phyloP scores from a whole-genome alignment of 1,140 invertebrate species.

The Bombus balteatus region DNA sequence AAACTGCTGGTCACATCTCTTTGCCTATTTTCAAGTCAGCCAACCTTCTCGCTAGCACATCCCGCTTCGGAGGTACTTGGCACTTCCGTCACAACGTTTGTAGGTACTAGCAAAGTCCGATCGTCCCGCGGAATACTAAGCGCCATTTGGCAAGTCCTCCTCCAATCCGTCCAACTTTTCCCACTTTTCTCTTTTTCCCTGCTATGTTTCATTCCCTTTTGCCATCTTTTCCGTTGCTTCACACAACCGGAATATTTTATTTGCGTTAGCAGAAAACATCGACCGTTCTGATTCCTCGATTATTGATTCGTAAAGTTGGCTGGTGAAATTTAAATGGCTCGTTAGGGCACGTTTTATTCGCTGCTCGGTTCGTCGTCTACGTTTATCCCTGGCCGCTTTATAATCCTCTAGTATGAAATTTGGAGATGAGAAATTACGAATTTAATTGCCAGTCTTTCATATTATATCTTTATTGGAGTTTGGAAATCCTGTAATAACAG shows the following conservation, averaged over 20 bases:
- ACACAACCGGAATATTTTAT: background rate
- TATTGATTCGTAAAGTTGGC: background rate
- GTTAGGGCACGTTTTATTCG: background rate
- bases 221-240: background rate
- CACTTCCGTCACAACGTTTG: constrained; percentile 74
- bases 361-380: too few relatives aligned
- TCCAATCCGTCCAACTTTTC: constrained; percentile 49
- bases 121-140: constrained; percentile 76
- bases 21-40: constrained; percentile 44
- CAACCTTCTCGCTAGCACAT: constrained; percentile 39
- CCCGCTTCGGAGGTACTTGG: constrained; percentile 68
- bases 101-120: constrained; percentile 73
- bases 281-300: background rate
- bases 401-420: too few relatives aligned
- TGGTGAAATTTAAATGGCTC: background rate
- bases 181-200: background rate
- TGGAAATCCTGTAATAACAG: too few relatives aligned
- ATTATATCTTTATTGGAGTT: too few relatives aligned
- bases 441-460: too few relatives aligned
- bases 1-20: constrained; percentile 51
- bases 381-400: too few relatives aligned
- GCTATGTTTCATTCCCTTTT: background rate
- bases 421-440: too few relatives aligned
- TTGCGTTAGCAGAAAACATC: background rate
- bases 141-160: constrained; percentile 75